Conservation (phyloP, 2,113 vertebrate species). For the Numida meleagris region DNA sequence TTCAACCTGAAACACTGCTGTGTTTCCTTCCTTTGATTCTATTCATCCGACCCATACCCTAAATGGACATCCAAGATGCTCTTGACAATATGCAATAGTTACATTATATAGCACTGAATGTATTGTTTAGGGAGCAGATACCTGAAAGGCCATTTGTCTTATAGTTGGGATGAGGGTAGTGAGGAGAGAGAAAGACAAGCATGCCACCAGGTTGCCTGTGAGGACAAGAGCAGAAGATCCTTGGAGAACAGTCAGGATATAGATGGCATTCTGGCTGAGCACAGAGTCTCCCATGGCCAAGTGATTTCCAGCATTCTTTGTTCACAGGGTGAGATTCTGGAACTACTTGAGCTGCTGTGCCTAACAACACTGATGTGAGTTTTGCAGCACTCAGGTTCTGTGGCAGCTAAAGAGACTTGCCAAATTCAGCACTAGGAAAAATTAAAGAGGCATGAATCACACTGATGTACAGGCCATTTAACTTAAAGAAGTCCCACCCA, state of each 20-base stretch:
- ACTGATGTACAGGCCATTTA: background rate
- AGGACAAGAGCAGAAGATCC: background rate
- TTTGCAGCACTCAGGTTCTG: background rate
- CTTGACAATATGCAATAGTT: background rate
- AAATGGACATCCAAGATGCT: background rate
- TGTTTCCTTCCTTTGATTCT: background rate
- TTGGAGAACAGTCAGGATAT: accelerated
- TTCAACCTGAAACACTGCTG: background rate
- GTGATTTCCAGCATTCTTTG: background rate
- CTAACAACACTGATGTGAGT: background rate
- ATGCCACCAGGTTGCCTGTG: accelerated
- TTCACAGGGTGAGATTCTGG: accelerated
- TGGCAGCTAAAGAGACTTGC: background rate
- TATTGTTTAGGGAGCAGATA: background rate
- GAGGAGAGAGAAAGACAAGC: background rate
- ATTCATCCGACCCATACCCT: background rate
- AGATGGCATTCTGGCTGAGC: background rate
- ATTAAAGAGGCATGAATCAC: background rate
- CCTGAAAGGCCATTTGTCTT: background rate
- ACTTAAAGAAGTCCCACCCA: background rate
- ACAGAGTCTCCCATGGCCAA: background rate
- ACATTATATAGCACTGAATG: background rate
- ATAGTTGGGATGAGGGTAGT: background rate
- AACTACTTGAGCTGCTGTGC: background rate
- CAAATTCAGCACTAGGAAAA: background rate